Base-by-base conservation (phyloP, 1,140 invertebrate species). In the Atta cephalotes region DNA sequence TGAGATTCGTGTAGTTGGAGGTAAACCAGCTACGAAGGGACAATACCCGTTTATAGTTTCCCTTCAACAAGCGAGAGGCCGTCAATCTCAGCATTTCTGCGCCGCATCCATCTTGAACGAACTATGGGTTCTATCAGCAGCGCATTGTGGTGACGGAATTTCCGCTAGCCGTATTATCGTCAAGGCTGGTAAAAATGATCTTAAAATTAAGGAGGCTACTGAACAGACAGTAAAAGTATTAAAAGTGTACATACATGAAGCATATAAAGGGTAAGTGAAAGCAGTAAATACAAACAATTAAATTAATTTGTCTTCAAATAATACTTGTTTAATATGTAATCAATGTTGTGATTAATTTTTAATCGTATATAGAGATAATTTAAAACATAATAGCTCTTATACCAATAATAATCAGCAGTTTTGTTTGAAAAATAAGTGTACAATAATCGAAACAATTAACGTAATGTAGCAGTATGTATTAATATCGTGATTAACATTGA, bases 41-140 rank as follows among this genome's bases (percentile, higher is more conserved):
- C 89, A 94, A 82, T 96, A 95, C 66, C 96, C 96, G 0, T 94
- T 95, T 84, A 96, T 96, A 90, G 94, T 96, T 0, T 96, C 95
- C 0, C 79, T 96, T n/a, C 92, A 95, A 92, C 31, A 0, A 31
- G 77, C 92, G 94, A 7, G 0, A 1, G 35, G 4, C 1, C 45
- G 0, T 0, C 0, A 31, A 31, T 6, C 84, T 31, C 4, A 84
- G 1, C 96, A 96, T 70, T 95, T 96, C 79, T 97, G 97, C 88
- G 96, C 95, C 49, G 96, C 95, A 16, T 94, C 95, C 18, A 95
- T 97, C 25, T 70, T 97, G 5, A 94, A 94, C 56, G 80, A 88
- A 10, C 81, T 94, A 66, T 96, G 96, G 95, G 77, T 96, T 60
- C 18, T 97, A 0, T 96, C 96, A 7, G 96, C 96, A 49, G 96